Base-by-base conservation (phyloP, 2,113 vertebrate genomes). In the Heterotilapia buettikoferi region DNA sequence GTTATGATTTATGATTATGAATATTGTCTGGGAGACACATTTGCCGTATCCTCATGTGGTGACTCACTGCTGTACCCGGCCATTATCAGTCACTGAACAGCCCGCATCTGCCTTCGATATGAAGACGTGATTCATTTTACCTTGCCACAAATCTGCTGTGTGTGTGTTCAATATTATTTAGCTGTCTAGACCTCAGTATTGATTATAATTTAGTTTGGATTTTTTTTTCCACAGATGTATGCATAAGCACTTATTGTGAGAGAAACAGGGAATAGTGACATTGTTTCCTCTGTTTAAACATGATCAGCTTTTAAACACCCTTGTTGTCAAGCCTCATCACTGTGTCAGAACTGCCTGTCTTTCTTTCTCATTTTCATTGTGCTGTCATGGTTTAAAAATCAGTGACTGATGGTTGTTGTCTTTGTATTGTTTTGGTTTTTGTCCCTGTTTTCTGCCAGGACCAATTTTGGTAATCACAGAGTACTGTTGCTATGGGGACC, bases 401-500 rank as follows among this genome's bases (percentile, higher is more conserved):
- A 43, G 21, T n/a, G 29, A 83, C 33, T 52, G 56, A 68, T 76
- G 45, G 26, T 45, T 81, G 33, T 66, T 5, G 43, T 47, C 24
- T 63, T 18, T 86, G 53, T 83, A 83, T 61, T 52, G 24, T 33
- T 29, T 57, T 83, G 82, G 68, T 61, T 88, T 68, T 19, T 8
- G 82, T 92, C 83, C 88, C 83, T 85, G 40, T 47, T 86, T 89
- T 81, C 80, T 84, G 84, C 85, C 94, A 99, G 98, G 99, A 57
- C 99, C 99, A 84, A 98, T 97, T 90, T 94, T 99, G 95, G 98
- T 99, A 93, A 99, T 99, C 93, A 99, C 99, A 2, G 98, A 99
- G 90, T 99, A 98, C 94, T 99, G 99, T 97, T 99, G 99, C 96
- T 99, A 99, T 92, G 99, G 99, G n/a, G 99, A 99, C 95, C 98